phyloP scores from a whole-genome alignment of 1,140 invertebrate genomes.

The Trachymyrmex septentrionalis region DNA sequence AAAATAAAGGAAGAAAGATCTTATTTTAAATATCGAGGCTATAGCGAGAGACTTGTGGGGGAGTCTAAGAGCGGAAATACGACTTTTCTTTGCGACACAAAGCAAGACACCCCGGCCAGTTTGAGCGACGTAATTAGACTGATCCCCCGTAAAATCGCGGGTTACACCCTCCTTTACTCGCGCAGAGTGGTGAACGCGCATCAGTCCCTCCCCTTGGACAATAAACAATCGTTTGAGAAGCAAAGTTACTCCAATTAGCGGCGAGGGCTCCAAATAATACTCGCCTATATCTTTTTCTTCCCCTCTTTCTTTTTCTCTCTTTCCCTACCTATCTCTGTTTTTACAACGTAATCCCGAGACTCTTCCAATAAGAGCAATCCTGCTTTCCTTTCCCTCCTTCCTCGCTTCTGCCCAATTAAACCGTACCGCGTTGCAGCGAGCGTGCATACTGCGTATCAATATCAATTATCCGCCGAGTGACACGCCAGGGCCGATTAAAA shows the following conservation, averaged over 20 bases:
- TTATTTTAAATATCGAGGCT: background rate
- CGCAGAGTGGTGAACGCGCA: constrained; percentile 46
- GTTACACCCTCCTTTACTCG: constrained; percentile 40
- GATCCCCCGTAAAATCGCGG: constrained; percentile 29
- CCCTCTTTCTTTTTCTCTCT: background rate
- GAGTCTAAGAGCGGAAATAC: background rate
- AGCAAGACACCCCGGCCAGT: constrained; percentile 1
- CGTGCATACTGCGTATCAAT: constrained; percentile 73
- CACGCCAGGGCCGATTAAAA: constrained; percentile 65
- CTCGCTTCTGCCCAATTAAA: constrained; percentile 73
- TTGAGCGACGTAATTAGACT: constrained; percentile 45
- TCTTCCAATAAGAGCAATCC: constrained; percentile 67
- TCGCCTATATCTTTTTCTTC: constrained; percentile 1
- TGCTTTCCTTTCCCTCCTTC: constrained; percentile 56
- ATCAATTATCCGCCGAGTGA: constrained; percentile 75
- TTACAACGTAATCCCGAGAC: constrained; percentile 70
- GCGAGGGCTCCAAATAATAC: constrained; percentile 69
- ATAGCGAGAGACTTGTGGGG: background rate
- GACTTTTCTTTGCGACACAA: constrained; percentile 33
- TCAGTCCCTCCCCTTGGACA: constrained; percentile 60
- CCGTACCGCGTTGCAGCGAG: constrained; percentile 62
- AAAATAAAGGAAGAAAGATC: background rate
- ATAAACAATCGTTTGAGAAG: constrained; percentile 73
- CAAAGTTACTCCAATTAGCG: constrained; percentile 76
- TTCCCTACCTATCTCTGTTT: constrained; percentile 55